phyloP scores from a whole-genome alignment of 2,888 invertebrate genomes.

The Incurvaria masculella region DNA sequence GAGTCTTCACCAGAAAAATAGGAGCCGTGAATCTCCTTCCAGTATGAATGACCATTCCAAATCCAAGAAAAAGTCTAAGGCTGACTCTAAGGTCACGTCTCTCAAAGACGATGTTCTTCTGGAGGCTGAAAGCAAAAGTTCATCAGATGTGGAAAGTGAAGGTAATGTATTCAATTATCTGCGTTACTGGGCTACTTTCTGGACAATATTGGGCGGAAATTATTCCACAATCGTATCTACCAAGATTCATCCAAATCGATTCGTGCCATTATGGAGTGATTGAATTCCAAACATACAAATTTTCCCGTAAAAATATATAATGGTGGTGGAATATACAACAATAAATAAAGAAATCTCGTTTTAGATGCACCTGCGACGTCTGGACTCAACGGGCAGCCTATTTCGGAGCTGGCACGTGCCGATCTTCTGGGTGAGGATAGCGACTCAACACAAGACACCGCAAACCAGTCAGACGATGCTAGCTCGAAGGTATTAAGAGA shows the following conservation, averaged over 20 bases:
- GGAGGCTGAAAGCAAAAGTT: constrained; percentile 30
- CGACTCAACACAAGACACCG: background rate
- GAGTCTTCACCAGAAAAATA: constrained; percentile 24
- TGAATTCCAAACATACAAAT: too few species aligned
- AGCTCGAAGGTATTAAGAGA: background rate
- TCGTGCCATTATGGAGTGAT: too few species aligned
- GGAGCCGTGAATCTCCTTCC: constrained; percentile 6
- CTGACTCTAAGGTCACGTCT: constrained; percentile 23
- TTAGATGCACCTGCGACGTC: background rate
- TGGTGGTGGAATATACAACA: too few species aligned
- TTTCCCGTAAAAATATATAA: too few species aligned
- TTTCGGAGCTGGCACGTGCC: background rate
- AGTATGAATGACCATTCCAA: background rate
- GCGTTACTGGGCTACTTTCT: too few species aligned
- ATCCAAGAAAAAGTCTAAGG: background rate
- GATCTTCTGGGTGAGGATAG: background rate
- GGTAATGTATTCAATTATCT: too few species aligned
- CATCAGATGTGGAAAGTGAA: constrained; percentile 20
- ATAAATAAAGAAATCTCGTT: too few species aligned
- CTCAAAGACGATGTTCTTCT: constrained; percentile 31
- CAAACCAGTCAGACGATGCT: background rate
- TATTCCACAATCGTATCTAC: too few species aligned
- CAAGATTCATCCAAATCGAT: too few species aligned
- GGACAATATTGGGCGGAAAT: too few species aligned
- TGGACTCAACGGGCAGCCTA: background rate